Evolutionary conservation across 2,113 vertebrate genomes (phyloP), one percentile per base, ranked within the genome.

Genomic region (Marcusenius ussheri): DNA sequence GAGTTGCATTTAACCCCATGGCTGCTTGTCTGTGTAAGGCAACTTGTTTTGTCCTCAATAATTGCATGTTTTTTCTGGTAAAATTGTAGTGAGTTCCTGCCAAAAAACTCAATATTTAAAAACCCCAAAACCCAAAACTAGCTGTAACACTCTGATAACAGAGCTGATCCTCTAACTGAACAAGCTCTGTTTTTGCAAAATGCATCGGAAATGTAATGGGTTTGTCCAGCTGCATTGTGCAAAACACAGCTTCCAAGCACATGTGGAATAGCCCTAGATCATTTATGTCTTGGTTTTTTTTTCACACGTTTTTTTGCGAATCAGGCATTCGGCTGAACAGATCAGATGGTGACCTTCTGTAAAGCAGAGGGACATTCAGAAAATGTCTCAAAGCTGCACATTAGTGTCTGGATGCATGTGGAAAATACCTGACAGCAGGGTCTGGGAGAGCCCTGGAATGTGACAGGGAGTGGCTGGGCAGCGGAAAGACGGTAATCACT

Each of bases 101-200:
- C 45, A 47, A 11, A 85, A 10, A 47, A 46, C 6, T n/a, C 6
- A 47, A 85, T 24, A 50, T 85, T 47, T 85, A 85, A 85, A 85
- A 13, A 8, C 24, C 42, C 24, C 10, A 24, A 49, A 50, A 50
- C 9, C 8, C 83, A 86, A 13, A 50, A 50, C 45, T 86, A 9
- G 17, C 83, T 31, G 24, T 86, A 50, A 50, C 9, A 7, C 45
- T n/a, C 46, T 27, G 83, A 50, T 86, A 49, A 42, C 83, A 80
- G 45, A 21, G 46, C n/a, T 27, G 47, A 86, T 86, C 19, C 83
- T 46, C 45, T 15, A 49, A 50, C 83, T 15, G 46, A 50, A 88
- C 62, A 49, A 70, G 51, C 39, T n/a, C 17, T 89, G 88, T 90
- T 88, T 91, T 87, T 90, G 58, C 84, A 56, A 90, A 77, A 77